Percentiles rank a stretch among this genome's conserved stretches.
Conservation (phyloP, 2,888 invertebrate species). For the Rosalia funebris region DNA sequence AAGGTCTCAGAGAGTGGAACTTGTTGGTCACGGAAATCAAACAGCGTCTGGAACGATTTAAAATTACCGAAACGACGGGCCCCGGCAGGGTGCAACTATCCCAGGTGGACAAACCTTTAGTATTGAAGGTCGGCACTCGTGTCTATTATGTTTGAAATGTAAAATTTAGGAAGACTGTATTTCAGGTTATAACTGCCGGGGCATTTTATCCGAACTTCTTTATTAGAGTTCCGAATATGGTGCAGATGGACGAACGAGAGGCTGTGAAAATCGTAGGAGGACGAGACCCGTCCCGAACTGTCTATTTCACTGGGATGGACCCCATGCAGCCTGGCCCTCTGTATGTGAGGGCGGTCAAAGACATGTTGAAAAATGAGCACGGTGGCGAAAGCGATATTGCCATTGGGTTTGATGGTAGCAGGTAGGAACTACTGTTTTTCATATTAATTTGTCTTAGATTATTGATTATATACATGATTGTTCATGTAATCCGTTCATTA, state of each 20-base stretch:
- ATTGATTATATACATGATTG: too few species aligned
- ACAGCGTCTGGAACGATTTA: constrained; percentile 69
- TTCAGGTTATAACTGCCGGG: constrained; percentile 79
- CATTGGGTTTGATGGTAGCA: constrained; percentile 66
- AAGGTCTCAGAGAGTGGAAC: constrained; percentile 78
- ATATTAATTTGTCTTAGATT: too few species aligned
- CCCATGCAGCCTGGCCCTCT: constrained; percentile 74
- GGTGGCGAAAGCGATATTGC: constrained; percentile 67
- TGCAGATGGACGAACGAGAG: constrained; percentile 71
- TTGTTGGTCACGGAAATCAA: constrained; percentile 77
- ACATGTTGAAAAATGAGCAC: constrained; percentile 62
- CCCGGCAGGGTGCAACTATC: constrained; percentile 62
- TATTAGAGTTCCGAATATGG: constrained; percentile 66
- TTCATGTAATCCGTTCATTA: too few species aligned
- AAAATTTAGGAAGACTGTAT: not conserved
- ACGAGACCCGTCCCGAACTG: constrained; percentile 80
- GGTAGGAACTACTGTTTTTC: too few species aligned
- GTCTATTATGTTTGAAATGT: not conserved
- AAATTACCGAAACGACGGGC: constrained; percentile 69
- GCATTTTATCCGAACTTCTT: constrained; percentile 96
- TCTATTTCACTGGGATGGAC: constrained; percentile 73
- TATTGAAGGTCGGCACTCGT: constrained; percentile 70
- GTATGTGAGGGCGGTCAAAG: constrained; percentile 74
- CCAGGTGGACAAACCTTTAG: constrained; percentile 67
- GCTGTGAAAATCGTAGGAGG: constrained; percentile 76